Percentiles rank a stretch among this genome's conserved stretches.
These are phyloP conservation scores for Cerastis leucographa DNA, from an alignment of 2,888 invertebrate species.

Conservation along the genomic window DNA sequence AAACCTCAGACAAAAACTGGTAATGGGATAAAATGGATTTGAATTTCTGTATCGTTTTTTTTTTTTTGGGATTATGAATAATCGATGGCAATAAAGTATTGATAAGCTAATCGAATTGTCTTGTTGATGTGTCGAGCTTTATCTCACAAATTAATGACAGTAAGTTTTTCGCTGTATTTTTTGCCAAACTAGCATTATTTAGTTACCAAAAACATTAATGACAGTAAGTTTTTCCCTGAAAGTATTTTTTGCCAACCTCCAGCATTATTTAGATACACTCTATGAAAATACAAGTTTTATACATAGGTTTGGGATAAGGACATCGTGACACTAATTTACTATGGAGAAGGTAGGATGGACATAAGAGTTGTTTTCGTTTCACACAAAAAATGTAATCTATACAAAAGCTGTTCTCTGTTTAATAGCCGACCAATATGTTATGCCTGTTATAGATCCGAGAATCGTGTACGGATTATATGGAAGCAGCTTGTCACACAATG, in stretches of 20 bases:
- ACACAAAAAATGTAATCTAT: background rate
- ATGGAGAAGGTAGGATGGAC: background rate
- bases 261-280: background rate
- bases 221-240: background rate
- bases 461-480: background rate
- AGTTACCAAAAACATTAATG: conserved; percentile 7
- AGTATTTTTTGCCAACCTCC: background rate
- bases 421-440: background rate
- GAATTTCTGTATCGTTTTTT: background rate
- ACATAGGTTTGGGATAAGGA: background rate
- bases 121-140: conserved; percentile 7
- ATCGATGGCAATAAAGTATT: conserved; percentile 31
- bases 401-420: background rate
- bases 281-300: background rate
- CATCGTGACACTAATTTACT: background rate
- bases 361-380: background rate
- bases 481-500: background rate
- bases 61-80: background rate
- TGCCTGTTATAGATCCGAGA: background rate
- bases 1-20: background rate
- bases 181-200: background rate
- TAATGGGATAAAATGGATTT: background rate
- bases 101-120: conserved; percentile 26
- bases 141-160: conserved; percentile 5
- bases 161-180: background rate